Base-by-base conservation (phyloP, 2,797 vertebrate species). In the Oryzias dopingdopingensis region DNA sequence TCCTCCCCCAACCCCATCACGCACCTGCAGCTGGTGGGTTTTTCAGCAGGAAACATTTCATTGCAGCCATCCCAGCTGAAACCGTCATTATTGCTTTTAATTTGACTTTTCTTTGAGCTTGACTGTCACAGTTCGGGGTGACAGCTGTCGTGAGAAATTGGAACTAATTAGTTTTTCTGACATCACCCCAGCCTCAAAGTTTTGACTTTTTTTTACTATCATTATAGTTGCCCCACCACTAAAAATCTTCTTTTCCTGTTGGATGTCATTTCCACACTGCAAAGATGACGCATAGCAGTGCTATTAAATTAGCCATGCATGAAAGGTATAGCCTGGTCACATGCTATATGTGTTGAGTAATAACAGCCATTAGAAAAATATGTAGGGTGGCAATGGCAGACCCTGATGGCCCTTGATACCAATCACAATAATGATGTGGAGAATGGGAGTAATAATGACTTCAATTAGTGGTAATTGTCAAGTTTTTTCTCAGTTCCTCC, bases 351-450 rank as follows among this genome's bases (percentile, higher is more conserved):
- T 74, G 83, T 86, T 90, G 89, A 90, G 80, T 92, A 91, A 92
- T 92, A 90, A 89, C 82, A 86, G 87, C 86, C 80, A 90, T 92
- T 91, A 91, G 79, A 85, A 87, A 87, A 89, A 89, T 91, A 90
- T 91, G 91, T 88, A 82, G 76, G 76, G 87, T 74, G 79, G 76
- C 47, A 29, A 77, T 84, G 84, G 77, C 79, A 81, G 79, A 67
- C 71, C 78, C 70, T 78, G 79, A 89, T 88, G 83, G 65, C 83
- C 81, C 70, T 55, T 57, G 84, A 90, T 91, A 91, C 90, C 87
- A 91, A 89, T 92, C 90, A 90, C 85, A 90, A 91, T 90, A 91
- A 90, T 92, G 89, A 91, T 86, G 88, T 49, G 65, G 74, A 81
- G 81, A 87, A 90, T 80, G 69, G 79, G 76, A 85, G 83, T 86